phyloP scores from a whole-genome alignment of 2,113 vertebrate genomes.

The Epinephelus fuscoguttatus region DNA sequence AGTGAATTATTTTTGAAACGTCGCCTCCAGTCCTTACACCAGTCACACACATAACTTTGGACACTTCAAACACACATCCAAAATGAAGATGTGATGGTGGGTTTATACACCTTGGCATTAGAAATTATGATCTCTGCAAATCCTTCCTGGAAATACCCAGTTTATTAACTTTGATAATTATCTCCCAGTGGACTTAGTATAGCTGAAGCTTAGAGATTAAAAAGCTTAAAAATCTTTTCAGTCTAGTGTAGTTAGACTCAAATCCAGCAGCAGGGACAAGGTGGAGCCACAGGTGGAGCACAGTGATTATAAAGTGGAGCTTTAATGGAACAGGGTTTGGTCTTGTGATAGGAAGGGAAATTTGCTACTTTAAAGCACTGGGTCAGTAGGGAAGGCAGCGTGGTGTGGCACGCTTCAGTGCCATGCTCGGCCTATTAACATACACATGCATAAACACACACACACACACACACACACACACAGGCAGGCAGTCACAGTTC shows the following conservation, averaged over 20 bases:
- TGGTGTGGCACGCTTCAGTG: slow-evolving; percentile 41
- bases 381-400: slow-evolving; percentile 45
- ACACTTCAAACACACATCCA: not conserved
- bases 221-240: not conserved
- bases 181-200: not conserved
- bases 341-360: not conserved
- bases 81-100: not conserved
- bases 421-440: slow-evolving; percentile 32
- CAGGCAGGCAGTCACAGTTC: slow-evolving; percentile 21
- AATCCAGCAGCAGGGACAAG: not conserved
- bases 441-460: slow-evolving; percentile 40
- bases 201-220: not conserved
- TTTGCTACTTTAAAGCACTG: slow-evolving; percentile 23
- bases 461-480: slow-evolving; percentile 34
- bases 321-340: not conserved
- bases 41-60: not conserved
- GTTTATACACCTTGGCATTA: not conserved
- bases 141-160: not conserved
- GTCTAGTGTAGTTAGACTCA: not conserved
- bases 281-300: slow-evolving; percentile 4
- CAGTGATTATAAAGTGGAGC: not conserved
- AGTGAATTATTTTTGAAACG: slow-evolving; percentile 4
- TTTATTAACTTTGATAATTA: not conserved
- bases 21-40: not conserved
- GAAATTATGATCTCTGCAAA: not conserved